Base-by-base conservation (phyloP, 1,140 invertebrate species). In the Zaprionus ornatus region DNA sequence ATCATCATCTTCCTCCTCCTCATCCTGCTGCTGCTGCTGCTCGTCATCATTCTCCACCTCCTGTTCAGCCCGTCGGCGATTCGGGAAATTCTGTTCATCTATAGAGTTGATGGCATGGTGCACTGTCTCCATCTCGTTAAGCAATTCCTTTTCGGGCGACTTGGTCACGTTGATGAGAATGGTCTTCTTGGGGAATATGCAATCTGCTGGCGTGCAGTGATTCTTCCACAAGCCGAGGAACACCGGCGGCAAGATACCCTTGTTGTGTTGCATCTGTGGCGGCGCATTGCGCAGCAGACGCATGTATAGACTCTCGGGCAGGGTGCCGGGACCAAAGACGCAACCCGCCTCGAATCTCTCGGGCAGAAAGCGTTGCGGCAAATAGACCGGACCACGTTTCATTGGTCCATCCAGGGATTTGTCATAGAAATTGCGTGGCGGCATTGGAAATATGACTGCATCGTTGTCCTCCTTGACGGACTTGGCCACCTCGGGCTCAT, bases 301-400 rank as follows among this genome's bases (percentile, higher is more conserved):
- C 2, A 35, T 10, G 13, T 63, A 82, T 13, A 65, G 15, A 0
- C 0, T 0, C 0, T 57, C 45, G 0, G 80, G 57, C 25, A 82
- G 6, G 1, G 57, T 12, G 17, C 65, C 74, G 4, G 80, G 75
- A 0, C 42, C 21, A 54, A 61, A 82, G 23, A 82, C 29, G 13
- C 80, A 82, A 40, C 80, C 71, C 2, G 62, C 75, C 2, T 61
- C 54, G 10, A 74, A 79, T 29, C 45, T 54, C 0, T 48, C 17
- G 7, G 78, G 78, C 35, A 80, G n/a, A 3, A 9, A 75, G 7
- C 74, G 57, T 1, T 1, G 15, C 1, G 80, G 74, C 54, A 82
- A 4, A 15, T 63, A 75, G 1, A 77, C 29, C 2, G 71, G 75
- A 2, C 15, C 27, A 2, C 45, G 48, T 17, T 4, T 25, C 9